phyloP scores from a whole-genome alignment of 2,113 vertebrate species.

The Lamprologus callipterus region DNA sequence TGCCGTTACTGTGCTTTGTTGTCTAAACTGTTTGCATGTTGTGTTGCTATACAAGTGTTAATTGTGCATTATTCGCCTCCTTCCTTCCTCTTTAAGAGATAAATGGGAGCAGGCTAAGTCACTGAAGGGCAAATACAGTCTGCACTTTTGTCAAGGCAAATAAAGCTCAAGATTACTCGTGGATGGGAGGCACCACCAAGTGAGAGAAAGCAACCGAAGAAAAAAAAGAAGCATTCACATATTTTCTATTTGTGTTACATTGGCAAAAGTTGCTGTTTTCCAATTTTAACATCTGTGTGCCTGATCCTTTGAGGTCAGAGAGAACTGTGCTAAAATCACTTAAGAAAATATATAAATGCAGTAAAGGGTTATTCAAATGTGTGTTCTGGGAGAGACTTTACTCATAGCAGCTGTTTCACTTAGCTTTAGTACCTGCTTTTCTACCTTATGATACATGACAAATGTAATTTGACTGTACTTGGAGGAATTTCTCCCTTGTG shows the following conservation, averaged over 20 bases:
- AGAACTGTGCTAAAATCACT: not conserved
- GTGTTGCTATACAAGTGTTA: not conserved
- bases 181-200: not conserved
- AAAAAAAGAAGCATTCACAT: not conserved
- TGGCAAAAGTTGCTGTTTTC: not conserved
- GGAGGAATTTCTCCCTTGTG: not conserved
- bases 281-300: not conserved
- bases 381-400: not conserved
- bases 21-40: not conserved
- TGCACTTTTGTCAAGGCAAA: not conserved
- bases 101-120: not conserved
- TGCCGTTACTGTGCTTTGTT: not conserved
- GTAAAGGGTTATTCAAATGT: not conserved
- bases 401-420: not conserved
- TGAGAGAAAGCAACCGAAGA: not conserved
- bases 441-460: slow-evolving; percentile 10
- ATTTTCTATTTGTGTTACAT: not conserved
- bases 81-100: not conserved
- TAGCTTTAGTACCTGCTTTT: not conserved
- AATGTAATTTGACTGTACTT: slow-evolving; percentile 28
- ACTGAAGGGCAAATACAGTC: not conserved
- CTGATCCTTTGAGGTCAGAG: not conserved
- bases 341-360: not conserved
- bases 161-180: not conserved
- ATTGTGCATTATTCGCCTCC: not conserved